These are phyloP conservation scores for Chaitophorus viminalis DNA, from an alignment of 2,888 invertebrate genomes.

Conservation along the genomic window DNA sequence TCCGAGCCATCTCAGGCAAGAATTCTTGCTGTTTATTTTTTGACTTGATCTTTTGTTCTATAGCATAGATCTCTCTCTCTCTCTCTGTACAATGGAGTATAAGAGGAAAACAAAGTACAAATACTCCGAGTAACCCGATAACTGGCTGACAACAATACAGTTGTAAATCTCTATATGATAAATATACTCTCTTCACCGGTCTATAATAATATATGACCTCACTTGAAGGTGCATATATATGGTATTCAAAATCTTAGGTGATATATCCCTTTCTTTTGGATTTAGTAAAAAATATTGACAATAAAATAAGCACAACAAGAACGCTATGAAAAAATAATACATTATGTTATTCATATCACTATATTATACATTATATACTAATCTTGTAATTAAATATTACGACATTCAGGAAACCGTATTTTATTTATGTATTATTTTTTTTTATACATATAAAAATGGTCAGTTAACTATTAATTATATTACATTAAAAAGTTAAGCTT, in stretches of 20 bases:
- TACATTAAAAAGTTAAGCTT: too few species aligned
- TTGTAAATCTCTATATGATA: conserved; percentile 60
- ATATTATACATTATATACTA: too few species aligned
- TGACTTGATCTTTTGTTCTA: conserved; percentile 41
- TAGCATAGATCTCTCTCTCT: conserved; percentile 10
- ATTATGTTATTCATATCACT: too few species aligned
- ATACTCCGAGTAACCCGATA: conserved; percentile 59
- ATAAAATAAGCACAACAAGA: not conserved
- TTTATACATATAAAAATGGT: too few species aligned
- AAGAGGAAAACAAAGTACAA: conserved; percentile 24
- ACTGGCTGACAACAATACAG: conserved; percentile 60
- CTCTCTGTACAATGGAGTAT: not conserved
- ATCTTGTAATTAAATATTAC: not conserved
- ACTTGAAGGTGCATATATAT: not conserved
- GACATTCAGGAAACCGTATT: not conserved
- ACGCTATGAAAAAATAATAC: not conserved
- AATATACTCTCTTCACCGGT: conserved; percentile 28
- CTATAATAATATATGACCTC: conserved; percentile 48
- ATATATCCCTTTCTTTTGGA: conserved; percentile 29
- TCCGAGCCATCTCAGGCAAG: conserved; percentile 46
- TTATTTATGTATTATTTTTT: too few species aligned
- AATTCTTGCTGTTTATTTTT: conserved; percentile 47
- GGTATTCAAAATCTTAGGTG: conserved; percentile 4
- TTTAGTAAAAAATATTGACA: not conserved
- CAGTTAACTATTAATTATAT: not conserved